Evolutionary conservation across 2,113 vertebrate genomes (phyloP), one percentile per base, ranked within the genome.

Genomic region (Thomomys bottae): DNA sequence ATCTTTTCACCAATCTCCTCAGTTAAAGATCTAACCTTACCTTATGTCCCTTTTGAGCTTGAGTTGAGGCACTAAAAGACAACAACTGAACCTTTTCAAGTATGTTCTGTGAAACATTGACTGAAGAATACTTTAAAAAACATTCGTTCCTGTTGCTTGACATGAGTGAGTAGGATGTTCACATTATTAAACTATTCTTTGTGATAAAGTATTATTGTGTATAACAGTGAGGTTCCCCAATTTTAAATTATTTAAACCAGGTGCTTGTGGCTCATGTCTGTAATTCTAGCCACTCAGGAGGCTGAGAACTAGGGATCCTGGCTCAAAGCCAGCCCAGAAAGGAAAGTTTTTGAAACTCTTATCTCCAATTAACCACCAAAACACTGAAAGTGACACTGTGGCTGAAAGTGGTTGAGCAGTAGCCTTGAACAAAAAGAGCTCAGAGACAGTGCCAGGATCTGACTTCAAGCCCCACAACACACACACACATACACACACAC

Each of bases 161-260:
- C 54, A 40, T 2, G 2, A 80, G 34, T 24, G 42, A 40, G 34
- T 32, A 59, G 42, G n/a, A 32, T 57, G 7, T n/a, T 24, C 54
- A 90, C 18, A 36, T 90, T 34, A 73, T 45, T 59, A 54, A 82
- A 63, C 8, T 63, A n/a, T 34, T 91, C 42, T 89, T 84, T 40
- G 17, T 32, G 63, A 77, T 42, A 87, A 88, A 89, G 10, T 67
- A 2, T 76, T 88, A 66, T 14, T 21, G 8, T 32, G 8, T 75
- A 70, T 1, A 49, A 14, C 66, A 70, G 66, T 15, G 36, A 2
- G 42, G 71, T 30, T 85, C 77, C 83, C 20, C 38, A 78, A 54
- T 54, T 88, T 88, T 88, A 72, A 94, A 80, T 73, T 36, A 72
- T 23, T 84, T 54, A 87, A 84, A 80, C 14, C 49, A 54, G 49